Percentiles rank a stretch among this genome's conserved stretches.
These are phyloP conservation scores for Mesoclemmys tuberculata DNA, from an alignment of 2,113 vertebrate genomes.

Conservation along the genomic window DNA sequence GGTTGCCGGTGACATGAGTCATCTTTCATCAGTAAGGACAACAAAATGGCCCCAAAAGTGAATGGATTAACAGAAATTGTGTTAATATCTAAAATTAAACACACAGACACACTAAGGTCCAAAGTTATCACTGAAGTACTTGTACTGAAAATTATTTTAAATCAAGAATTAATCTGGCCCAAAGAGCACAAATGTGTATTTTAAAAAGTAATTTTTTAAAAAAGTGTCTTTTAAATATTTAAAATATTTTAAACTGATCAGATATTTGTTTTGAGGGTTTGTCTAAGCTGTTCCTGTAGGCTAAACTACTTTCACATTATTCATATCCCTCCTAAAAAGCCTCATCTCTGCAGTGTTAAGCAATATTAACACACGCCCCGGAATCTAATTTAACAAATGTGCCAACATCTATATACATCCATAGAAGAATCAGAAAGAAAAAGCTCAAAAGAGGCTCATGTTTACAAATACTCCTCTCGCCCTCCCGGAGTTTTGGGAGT, in stretches of 20 bases:
- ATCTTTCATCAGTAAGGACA: conserved; percentile 36
- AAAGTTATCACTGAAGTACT: background rate
- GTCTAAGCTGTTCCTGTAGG: background rate
- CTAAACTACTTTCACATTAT: background rate
- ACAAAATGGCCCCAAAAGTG: background rate
- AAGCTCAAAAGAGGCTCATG: background rate
- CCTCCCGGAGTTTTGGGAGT: background rate
- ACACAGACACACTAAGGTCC: background rate
- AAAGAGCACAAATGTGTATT: background rate
- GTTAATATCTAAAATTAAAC: background rate
- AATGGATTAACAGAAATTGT: background rate
- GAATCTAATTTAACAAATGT: background rate
- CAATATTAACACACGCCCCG: background rate
- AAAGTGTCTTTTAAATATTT: background rate
- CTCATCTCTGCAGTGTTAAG: background rate
- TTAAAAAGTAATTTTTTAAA: background rate
- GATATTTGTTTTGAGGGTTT: background rate
- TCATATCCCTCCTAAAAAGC: background rate
- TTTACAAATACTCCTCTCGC: conserved; percentile 21
- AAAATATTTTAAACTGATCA: background rate
- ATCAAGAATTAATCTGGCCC: background rate
- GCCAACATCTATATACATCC: background rate
- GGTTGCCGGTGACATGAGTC: background rate
- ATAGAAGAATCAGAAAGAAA: background rate
- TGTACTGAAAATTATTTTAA: background rate